phyloP scores from a whole-genome alignment of 2,888 invertebrate genomes.

The Sthenelais limicola region DNA sequence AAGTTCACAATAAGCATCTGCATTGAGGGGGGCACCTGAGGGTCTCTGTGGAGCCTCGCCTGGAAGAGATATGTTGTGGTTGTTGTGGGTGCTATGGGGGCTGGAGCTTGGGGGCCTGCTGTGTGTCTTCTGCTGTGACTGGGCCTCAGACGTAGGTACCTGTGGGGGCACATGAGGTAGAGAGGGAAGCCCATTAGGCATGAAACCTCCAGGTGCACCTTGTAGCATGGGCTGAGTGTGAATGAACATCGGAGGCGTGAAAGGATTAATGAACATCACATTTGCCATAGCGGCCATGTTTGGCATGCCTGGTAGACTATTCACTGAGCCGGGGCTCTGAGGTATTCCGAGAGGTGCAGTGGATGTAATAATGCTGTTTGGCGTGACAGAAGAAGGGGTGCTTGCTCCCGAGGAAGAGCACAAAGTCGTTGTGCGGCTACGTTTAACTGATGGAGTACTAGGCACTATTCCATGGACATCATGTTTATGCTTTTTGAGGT shows the following conservation, averaged over 20 bases:
- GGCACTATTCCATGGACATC: conserved; percentile 72
- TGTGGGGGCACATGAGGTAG: conserved; percentile 44
- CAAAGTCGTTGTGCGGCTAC: conserved; percentile 58
- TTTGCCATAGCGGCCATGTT: conserved; percentile 64
- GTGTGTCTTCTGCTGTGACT: conserved; percentile 1
- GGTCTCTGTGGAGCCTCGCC: conserved; percentile 4
- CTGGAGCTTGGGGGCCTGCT: conserved; percentile 23
- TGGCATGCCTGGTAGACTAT: conserved; percentile 20
- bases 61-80: not conserved
- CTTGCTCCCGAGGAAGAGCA: conserved; percentile 42
- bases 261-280: conserved; percentile 71
- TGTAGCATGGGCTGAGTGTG: conserved; percentile 50
- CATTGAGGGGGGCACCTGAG: conserved; percentile 43
- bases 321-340: conserved; percentile 32
- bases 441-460: conserved; percentile 37
- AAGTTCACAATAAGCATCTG: conserved; percentile 89
- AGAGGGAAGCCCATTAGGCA: conserved; percentile 24
- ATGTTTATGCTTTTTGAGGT: conserved; percentile 72
- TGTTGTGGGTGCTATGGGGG: conserved; percentile 18
- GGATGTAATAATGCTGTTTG: conserved; percentile 39
- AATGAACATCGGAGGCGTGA: conserved; percentile 68
- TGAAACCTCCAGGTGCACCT: conserved; percentile 6
- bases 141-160: conserved; percentile 45
- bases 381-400: conserved; percentile 28
- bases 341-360: conserved; percentile 37